Conservation (phyloP, 2,888 invertebrate genomes). For the Zaprionus lineosus region DNA sequence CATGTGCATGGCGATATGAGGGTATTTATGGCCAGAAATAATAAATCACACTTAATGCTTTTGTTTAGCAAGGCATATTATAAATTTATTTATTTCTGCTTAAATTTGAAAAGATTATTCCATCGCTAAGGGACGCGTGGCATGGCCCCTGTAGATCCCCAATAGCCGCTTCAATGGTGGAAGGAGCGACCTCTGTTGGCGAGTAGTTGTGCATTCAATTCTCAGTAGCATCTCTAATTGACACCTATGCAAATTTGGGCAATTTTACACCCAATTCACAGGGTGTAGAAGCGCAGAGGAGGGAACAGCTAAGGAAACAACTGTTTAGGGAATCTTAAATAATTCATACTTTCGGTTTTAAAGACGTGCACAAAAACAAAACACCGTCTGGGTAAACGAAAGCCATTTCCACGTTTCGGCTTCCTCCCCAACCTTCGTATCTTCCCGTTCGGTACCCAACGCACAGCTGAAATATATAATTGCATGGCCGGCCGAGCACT, state of each 20-base stretch:
- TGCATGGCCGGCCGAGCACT: conserved; percentile 65
- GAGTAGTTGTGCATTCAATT: conserved; percentile 33
- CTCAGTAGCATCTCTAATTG: no score
- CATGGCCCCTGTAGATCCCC: no score
- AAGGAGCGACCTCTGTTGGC: no score
- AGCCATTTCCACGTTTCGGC: conserved; percentile 23
- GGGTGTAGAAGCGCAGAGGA: not conserved
- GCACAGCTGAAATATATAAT: conserved; percentile 51
- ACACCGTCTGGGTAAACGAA: conserved; percentile 29
- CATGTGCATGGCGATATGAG: no score
- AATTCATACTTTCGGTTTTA: conserved; percentile 72
- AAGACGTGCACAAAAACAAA: conserved; percentile 59
- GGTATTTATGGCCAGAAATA: no score
- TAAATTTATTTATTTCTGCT: no score
- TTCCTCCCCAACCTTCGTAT: conserved; percentile 5
- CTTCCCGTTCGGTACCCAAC: not conserved
- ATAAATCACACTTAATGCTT: no score
- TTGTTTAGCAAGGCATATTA: no score
- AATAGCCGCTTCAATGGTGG: no score
- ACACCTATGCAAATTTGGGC: no score
- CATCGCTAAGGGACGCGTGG: no score
- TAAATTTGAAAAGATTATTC: no score
- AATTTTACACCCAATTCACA: conserved; percentile 46
- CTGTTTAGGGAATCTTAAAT: conserved; percentile 62
- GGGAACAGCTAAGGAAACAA: conserved; percentile 6